Evolutionary conservation across 1,140 invertebrate species (phyloP).

Genomic region (Formica selysi): DNA sequence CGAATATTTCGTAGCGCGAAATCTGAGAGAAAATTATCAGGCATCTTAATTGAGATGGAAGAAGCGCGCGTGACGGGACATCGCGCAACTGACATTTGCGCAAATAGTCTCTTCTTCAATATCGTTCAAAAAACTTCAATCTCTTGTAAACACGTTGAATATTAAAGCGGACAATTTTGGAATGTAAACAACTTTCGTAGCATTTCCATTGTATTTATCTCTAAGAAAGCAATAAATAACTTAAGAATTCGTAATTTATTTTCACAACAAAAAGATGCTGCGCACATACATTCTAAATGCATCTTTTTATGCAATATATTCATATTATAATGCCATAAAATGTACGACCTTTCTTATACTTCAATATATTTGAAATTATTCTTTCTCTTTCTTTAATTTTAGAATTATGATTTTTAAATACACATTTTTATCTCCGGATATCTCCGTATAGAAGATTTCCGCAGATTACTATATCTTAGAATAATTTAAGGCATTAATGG

Average conservation of each 20-base stretch:
- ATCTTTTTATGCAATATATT: constrained; percentile 2
- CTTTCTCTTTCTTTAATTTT: neutral
- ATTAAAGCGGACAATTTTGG: neutral
- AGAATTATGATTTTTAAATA: neutral
- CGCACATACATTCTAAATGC: neutral
- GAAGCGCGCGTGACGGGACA: neutral
- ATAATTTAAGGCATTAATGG: neutral
- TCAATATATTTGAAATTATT: neutral
- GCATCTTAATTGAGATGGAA: neutral
- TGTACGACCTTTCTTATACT: too few species aligned
- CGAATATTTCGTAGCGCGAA: neutral
- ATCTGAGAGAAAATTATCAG: constrained; percentile 39
- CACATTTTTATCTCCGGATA: too few species aligned
- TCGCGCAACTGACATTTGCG: constrained; percentile 7
- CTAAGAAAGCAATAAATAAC: neutral
- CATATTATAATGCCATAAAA: neutral
- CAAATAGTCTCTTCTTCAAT: neutral
- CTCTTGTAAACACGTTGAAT: neutral
- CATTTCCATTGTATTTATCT: constrained; percentile 5
- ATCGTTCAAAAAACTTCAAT: neutral
- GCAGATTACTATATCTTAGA: neutral
- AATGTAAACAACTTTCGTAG: constrained; percentile 9
- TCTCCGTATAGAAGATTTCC: neutral
- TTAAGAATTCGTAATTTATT: neutral
- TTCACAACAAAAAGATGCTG: neutral